phyloP scores from a whole-genome alignment of 2,888 invertebrate genomes.

The Tipula vernalis region DNA sequence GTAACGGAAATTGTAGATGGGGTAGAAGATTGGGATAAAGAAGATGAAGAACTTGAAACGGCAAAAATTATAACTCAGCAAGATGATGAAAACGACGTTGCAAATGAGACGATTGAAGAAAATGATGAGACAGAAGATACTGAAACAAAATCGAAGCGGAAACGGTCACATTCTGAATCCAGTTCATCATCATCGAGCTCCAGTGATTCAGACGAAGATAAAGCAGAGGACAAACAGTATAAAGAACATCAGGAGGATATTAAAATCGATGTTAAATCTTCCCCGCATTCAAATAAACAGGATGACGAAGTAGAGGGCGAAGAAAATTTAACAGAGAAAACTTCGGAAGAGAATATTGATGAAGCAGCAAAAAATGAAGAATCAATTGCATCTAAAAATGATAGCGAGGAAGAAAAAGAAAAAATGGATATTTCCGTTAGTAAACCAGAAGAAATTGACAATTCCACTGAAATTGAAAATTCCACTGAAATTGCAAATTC shows the following conservation, averaged over 20 bases:
- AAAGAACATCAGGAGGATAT: constrained; percentile 19
- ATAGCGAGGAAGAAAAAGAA: not conserved
- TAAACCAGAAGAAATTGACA: not conserved
- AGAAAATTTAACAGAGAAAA: not conserved
- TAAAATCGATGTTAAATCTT: constrained; percentile 22
- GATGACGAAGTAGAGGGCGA: constrained; percentile 20
- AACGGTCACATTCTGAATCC: constrained; percentile 13
- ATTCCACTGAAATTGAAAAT: not conserved
- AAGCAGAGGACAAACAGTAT: constrained; percentile 26
- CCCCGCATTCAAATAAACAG: constrained; percentile 8
- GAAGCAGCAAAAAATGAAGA: not conserved
- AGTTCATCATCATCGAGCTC: constrained; percentile 28
- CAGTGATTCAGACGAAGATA: constrained; percentile 26
- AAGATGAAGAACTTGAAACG: constrained; percentile 17
- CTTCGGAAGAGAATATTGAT: constrained; percentile 19
- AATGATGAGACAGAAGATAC: constrained; percentile 12
- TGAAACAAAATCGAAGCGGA: constrained; percentile 33
- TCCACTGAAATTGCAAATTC: not conserved
- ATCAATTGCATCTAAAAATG: not conserved
- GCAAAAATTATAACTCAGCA: constrained; percentile 30
- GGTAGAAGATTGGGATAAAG: constrained; percentile 16
- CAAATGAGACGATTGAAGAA: constrained; percentile 30
- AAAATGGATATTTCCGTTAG: not conserved
- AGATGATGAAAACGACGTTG: constrained; percentile 36
- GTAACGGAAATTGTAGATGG: constrained; percentile 13